Conservation (phyloP, 2,888 invertebrate genomes). For the Napeogenes sylphis region DNA sequence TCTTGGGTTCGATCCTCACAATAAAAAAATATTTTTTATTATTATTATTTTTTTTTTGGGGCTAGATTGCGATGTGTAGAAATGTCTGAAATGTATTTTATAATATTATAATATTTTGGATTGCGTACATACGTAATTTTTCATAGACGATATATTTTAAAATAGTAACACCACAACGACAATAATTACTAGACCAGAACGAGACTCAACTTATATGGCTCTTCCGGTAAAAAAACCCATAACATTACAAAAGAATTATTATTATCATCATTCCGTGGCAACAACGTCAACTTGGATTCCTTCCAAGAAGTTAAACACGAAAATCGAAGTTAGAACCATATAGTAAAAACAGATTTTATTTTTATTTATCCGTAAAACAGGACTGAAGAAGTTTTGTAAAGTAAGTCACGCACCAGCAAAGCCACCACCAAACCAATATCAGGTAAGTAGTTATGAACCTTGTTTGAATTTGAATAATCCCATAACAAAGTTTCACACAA, state of each 20-base stretch:
- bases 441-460: conserved; percentile 3
- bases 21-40: too few relatives aligned
- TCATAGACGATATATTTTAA: neutral
- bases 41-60: too few relatives aligned
- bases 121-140: too few relatives aligned
- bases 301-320: conserved; percentile 18
- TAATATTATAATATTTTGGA: too few relatives aligned
- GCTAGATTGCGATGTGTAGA: too few relatives aligned
- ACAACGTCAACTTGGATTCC: conserved; percentile 20
- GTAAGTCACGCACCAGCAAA: conserved; percentile 7
- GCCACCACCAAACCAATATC: neutral
- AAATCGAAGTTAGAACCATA: conserved; percentile 3
- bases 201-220: conserved; percentile 1
- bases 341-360: conserved; percentile 10
- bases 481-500: neutral
- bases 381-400: conserved; percentile 6
- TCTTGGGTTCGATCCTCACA: too few relatives aligned
- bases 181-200: conserved; percentile 1
- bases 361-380: neutral
- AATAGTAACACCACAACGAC: neutral
- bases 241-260: conserved; percentile 15
- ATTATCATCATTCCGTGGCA: conserved; percentile 9
- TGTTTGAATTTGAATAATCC: neutral
- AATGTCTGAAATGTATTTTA: too few relatives aligned
- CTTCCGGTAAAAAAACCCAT: conserved; percentile 17